Evolutionary conservation across 30 jellyfish, hydroid and myxozoan genomes (phyloP).

Genomic region (Pseudorhiza aurosa): DNA sequence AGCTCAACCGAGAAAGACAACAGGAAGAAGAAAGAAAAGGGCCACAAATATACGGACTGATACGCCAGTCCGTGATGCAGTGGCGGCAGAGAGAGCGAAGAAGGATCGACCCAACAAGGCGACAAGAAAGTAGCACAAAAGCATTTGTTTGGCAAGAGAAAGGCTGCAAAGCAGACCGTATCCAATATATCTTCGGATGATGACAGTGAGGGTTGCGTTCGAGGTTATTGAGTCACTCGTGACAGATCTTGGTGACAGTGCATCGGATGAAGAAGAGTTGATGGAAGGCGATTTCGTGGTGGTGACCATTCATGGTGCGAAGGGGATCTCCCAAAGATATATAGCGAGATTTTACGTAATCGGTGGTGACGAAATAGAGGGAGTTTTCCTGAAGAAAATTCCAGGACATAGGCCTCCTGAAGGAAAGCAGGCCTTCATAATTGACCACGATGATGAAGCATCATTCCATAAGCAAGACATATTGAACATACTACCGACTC

Average conservation of each 20-base stretch:
- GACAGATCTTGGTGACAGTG: slow-evolving; percentile 25
- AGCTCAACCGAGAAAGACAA: too few species aligned
- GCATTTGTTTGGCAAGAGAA: too few species aligned
- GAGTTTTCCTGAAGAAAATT: slow-evolving; percentile 21
- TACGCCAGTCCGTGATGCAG: too few species aligned
- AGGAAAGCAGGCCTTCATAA: slow-evolving; percentile 9
- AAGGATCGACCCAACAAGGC: too few species aligned
- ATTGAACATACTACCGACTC: slow-evolving; percentile 19
- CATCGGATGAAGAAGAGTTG: too few species aligned
- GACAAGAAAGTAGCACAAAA: too few species aligned
- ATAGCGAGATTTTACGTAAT: background rate
- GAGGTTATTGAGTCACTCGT: slow-evolving; percentile 11
- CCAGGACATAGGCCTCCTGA: slow-evolving; percentile 30
- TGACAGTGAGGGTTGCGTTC: background rate
- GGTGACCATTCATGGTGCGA: slow-evolving; percentile 12
- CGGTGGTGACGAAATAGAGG: too few species aligned
- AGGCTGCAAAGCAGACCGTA: too few species aligned
- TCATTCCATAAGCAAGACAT: slow-evolving; percentile 22
- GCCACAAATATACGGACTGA: too few species aligned
- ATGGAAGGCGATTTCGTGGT: slow-evolving; percentile 34
- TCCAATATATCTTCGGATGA: too few species aligned
- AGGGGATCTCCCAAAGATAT: slow-evolving; percentile 31
- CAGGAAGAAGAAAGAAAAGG: too few species aligned
- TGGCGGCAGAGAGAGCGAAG: too few species aligned
- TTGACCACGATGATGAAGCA: slow-evolving; percentile 33